Evolutionary conservation across 2,113 vertebrate genomes (phyloP).

Genomic region (Clarias macrocephalus): DNA sequence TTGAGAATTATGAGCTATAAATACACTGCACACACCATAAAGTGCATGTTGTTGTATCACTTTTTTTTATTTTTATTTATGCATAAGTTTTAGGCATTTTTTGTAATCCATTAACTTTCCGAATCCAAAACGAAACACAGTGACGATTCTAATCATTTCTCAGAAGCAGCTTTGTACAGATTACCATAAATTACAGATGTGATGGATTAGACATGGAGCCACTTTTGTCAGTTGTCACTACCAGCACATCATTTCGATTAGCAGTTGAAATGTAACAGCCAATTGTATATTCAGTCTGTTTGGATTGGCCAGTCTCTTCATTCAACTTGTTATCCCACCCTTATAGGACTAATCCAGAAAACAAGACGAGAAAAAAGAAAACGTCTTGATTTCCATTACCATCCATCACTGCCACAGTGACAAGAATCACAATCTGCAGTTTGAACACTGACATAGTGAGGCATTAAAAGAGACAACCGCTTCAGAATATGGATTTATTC

Average conservation of each 20-base stretch:
- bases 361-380: background rate
- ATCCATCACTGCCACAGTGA: conserved; percentile 16
- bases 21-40: no score
- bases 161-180: background rate
- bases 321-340: background rate
- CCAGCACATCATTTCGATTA: background rate
- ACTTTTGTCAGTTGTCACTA: background rate
- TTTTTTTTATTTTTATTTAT: no score
- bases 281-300: background rate
- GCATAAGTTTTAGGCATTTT: background rate
- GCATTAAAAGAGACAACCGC: conserved; percentile 45
- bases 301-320: background rate
- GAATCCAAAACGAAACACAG: background rate
- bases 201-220: background rate
- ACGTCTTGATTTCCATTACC: background rate
- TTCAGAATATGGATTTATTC: conserved; percentile 52
- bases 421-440: conserved; percentile 34
- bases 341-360: background rate
- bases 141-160: background rate
- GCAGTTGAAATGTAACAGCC: background rate
- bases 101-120: background rate
- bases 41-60: no score
- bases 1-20: background rate
- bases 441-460: conserved; percentile 48
- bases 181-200: background rate